Evolutionary conservation across 2,888 invertebrate genomes (phyloP).

Genomic region (Agriopis marginaria): DNA sequence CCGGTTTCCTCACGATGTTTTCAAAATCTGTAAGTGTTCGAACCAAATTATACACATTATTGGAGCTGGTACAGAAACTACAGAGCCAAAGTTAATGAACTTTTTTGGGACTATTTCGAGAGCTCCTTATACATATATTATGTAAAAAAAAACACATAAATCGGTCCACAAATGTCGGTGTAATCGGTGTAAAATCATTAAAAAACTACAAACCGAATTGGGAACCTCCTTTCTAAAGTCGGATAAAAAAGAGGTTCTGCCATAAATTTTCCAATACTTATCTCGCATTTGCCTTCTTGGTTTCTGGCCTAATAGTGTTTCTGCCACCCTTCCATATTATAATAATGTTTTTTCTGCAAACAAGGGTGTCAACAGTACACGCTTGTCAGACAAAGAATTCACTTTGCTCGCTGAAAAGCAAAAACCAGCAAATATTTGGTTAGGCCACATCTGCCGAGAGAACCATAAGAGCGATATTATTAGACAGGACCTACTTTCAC

Average conservation of each 20-base stretch:
- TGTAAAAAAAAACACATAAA: no score
- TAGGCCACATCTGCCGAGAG: conserved; percentile 49
- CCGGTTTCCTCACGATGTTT: no score
- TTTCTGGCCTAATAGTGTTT: conserved; percentile 19
- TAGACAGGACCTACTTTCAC: conserved; percentile 10
- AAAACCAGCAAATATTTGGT: conserved; percentile 49
- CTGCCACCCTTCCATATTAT: conserved; percentile 24
- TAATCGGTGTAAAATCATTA: background rate
- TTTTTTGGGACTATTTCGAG: no score
- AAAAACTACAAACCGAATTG: no score
- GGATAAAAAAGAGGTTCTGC: background rate
- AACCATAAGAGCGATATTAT: conserved; percentile 48
- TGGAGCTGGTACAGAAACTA: no score
- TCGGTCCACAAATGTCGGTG: no score
- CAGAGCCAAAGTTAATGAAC: no score
- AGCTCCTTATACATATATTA: no score
- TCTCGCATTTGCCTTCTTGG: conserved; percentile 7
- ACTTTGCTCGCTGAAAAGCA: conserved; percentile 39
- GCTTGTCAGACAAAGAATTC: conserved; percentile 37
- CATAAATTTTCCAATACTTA: conserved; percentile 9
- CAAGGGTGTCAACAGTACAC: conserved; percentile 31
- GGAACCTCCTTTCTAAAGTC: no score
- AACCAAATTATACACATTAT: no score
- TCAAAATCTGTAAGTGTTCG: no score
- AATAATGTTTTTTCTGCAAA: conserved; percentile 29